Evolutionary conservation across 2,113 vertebrate genomes (phyloP), one percentile per base, ranked within the genome.

Genomic region (Sebastes schlegelii): DNA sequence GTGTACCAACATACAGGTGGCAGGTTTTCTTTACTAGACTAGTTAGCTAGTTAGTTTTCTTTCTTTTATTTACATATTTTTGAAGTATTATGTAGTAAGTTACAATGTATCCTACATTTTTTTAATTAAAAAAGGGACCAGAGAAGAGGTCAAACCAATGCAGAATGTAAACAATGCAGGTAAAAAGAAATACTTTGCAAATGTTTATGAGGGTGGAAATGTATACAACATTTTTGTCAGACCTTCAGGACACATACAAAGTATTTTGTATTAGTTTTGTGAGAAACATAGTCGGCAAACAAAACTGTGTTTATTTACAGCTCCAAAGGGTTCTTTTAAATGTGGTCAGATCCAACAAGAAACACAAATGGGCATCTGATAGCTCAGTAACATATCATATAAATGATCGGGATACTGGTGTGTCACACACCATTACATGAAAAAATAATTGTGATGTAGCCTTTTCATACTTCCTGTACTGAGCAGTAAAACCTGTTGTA

Each of bases 251-350:
- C 42, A 19, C 12, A 14, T 9, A 65, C n/a, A 46, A 19, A 57
- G n/a, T 46, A 77, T 77, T 45, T 45, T 66, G 21, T 58, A 26
- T 58, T 21, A 65, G 17, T 21, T 65, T 54, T 54, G 34, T 51
- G 23, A 51, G 46, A 42, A 63, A 21, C 1, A 13, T n/a, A 6
- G 45, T 64, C 26, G 16, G 17, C n/a, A 74, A 52, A 75, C 26
- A 43, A 63, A 64, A 54, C 19, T 45, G 19, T 4, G 3, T 11
- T 74, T 75, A 61, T 76, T 55, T 55, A 65, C 48, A 43, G 46
- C 57, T 34, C 43, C 23, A n/a, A 42, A 52, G 45, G 16, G 16
- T 40, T 4, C n/a, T n/a, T 74, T 74, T 49, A 51, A 14, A 21
- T 14, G 26, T 43, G 48, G 13, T 12, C 5, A 7, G 4, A 23